phyloP scores from a whole-genome alignment of 1,140 invertebrate species.

The Procambarus virginalis region DNA sequence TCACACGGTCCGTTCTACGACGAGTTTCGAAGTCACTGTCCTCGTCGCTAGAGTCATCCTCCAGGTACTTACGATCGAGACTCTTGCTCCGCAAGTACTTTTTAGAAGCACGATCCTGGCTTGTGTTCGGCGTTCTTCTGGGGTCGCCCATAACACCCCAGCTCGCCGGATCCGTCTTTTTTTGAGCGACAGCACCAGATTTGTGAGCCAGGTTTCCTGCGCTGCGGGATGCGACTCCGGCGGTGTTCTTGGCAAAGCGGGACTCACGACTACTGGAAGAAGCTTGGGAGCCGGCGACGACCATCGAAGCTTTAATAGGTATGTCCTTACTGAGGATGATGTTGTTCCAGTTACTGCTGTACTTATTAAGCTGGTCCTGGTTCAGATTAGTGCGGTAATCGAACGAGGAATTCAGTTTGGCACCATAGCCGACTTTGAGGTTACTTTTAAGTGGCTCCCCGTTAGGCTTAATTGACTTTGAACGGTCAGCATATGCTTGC shows the following conservation, averaged over 20 bases:
- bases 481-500: slow-evolving; percentile 2
- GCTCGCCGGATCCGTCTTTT: slow-evolving; percentile 17
- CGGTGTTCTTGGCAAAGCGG: slow-evolving; percentile 41
- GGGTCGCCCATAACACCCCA: slow-evolving; percentile 20
- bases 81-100: slow-evolving; percentile 69
- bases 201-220: slow-evolving; percentile 44
- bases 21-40: slow-evolving; percentile 69
- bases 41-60: slow-evolving; percentile 64
- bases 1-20: slow-evolving; percentile 61
- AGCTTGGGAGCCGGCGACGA: neutral
- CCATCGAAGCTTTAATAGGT: slow-evolving; percentile 19
- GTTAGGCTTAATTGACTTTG: neutral
- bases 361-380: slow-evolving; percentile 62
- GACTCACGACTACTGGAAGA: slow-evolving; percentile 24
- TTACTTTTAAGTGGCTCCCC: slow-evolving; percentile 60
- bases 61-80: slow-evolving; percentile 68
- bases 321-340: slow-evolving; percentile 60
- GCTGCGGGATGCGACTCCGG: slow-evolving; percentile 23
- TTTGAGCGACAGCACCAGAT: slow-evolving; percentile 27
- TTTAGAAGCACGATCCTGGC: slow-evolving; percentile 35
- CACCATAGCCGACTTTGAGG: slow-evolving; percentile 58
- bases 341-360: slow-evolving; percentile 68
- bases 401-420: slow-evolving; percentile 64
- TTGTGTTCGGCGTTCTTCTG: slow-evolving; percentile 10
- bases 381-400: slow-evolving; percentile 68